These are phyloP conservation scores for Caenorhabditis sp. DNA, from an alignment of 2,888 invertebrate genomes.

Conservation along the genomic window DNA sequence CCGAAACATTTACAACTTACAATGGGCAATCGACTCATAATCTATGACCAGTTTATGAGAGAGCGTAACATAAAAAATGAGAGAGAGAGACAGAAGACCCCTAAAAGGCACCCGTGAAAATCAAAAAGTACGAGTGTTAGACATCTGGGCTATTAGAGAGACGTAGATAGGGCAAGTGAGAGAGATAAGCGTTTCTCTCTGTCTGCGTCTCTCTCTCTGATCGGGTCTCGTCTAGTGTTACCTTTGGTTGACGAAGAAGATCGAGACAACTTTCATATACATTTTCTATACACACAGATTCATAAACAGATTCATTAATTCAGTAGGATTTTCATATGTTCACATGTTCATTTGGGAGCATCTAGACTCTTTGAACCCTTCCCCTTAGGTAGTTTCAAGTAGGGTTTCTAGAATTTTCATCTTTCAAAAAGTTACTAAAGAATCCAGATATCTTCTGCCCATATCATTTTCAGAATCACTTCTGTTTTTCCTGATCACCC, in stretches of 20 bases:
- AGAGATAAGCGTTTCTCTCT: slow-evolving; percentile 33
- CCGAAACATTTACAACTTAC: background rate
- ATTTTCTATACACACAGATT: slow-evolving; percentile 15
- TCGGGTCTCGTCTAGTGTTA: slow-evolving; percentile 8
- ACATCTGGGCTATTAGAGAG: background rate
- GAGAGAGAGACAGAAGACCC: slow-evolving; percentile 18
- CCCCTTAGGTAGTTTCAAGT: no score
- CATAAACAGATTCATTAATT: background rate
- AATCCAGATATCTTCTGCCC: background rate
- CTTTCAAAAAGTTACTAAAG: background rate
- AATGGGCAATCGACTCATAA: slow-evolving; percentile 18
- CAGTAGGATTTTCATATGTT: no score
- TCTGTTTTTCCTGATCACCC: background rate
- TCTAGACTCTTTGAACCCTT: no score
- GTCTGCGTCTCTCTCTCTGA: slow-evolving; percentile 25
- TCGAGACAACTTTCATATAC: slow-evolving; percentile 21
- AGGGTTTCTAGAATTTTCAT: no score
- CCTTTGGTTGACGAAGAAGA: slow-evolving; percentile 25
- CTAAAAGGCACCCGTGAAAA: slow-evolving; percentile 20
- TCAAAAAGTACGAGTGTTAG: slow-evolving; percentile 35
- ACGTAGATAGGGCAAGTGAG: slow-evolving; percentile 7
- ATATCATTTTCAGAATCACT: no score
- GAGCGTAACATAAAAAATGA: slow-evolving; percentile 12
- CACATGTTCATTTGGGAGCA: no score
- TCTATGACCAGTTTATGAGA: slow-evolving; percentile 34